Base-by-base conservation (phyloP, 2,113 vertebrate species). In the Chunga burmeisteri region DNA sequence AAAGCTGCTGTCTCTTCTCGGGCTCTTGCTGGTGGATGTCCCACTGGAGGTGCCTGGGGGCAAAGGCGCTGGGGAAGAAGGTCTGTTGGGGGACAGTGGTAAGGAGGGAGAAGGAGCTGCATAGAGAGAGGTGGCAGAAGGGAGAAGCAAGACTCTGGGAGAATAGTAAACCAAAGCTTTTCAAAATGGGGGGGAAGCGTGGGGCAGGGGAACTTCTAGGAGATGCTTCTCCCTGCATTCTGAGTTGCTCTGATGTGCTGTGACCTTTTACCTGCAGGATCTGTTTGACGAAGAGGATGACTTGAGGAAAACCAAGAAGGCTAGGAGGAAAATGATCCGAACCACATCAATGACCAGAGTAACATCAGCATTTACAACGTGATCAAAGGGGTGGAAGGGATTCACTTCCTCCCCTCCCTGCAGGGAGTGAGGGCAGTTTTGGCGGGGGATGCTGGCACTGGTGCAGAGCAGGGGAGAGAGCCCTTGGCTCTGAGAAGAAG, bases 261-360 rank as follows among this genome's bases (percentile, higher is more conserved):
- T 65, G 34, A 16, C 46, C 32, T 92, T 13, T 93, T 85, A 66
- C 81, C 87, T 66, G 61, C 96, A 99, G 99, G 99, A 99, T 93
- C 97, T 99, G 13, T 99, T 99, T 65, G 99, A 99, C 50, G 99
- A 99, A 36, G 99, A 99, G 70, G 99, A 99, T 27, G 99, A 99
- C 3, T 97, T 99, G 89, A 98, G 99, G 36, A 99, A 99, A 93
- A 98, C 98, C 63, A 99, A 99, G 98, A 99, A 99, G 95, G 98
- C 99, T 96, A 98, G 99, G 95, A 98, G 99, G 96, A 99, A 99
- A 88, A 99, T 99, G 82, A 99, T 98, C 49, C 98, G 99, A 97
- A 99, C 99, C 10, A 97, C 99, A 12, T 99, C 99, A 62, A 99
- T 99, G 97, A 99, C 98, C 97, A 99, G 99, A 98, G 99, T 99